Conservation (phyloP, 1,140 invertebrate genomes). For the Musca domestica region DNA sequence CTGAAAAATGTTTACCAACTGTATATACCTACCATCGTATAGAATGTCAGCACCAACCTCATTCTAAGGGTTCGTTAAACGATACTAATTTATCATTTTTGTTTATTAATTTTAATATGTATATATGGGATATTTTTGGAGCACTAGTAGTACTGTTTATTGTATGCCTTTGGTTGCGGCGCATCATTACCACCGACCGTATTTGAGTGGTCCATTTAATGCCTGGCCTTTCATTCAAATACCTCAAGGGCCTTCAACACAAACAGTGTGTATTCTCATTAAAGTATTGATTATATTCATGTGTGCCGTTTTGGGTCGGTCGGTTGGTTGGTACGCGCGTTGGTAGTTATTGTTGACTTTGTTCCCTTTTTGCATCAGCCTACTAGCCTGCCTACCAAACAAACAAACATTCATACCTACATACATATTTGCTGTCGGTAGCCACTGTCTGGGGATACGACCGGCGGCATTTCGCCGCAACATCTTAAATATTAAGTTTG, state of each 20-base stretch:
- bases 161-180: not conserved
- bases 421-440: too few relatives aligned
- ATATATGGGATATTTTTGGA: not conserved
- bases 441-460: not conserved
- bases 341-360: not conserved
- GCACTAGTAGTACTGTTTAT: not conserved
- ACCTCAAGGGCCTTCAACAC: too few relatives aligned
- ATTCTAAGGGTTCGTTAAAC: slow-evolving; percentile 18
- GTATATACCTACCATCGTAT: too few relatives aligned
- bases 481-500: not conserved
- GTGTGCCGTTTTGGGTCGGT: not conserved
- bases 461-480: slow-evolving; percentile 13
- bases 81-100: slow-evolving; percentile 22
- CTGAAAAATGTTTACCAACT: too few relatives aligned
- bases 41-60: too few relatives aligned
- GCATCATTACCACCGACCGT: too few relatives aligned
- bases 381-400: not conserved
- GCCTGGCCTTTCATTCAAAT: too few relatives aligned
- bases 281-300: too few relatives aligned
- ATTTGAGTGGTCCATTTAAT: too few relatives aligned
- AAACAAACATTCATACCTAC: not conserved
- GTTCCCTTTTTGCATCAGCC: not conserved
- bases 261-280: too few relatives aligned
- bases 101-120: slow-evolving; percentile 23
- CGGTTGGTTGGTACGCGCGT: too few relatives aligned